Evolutionary conservation across 2,888 invertebrate genomes (phyloP).

Genomic region (Oithona nana): DNA sequence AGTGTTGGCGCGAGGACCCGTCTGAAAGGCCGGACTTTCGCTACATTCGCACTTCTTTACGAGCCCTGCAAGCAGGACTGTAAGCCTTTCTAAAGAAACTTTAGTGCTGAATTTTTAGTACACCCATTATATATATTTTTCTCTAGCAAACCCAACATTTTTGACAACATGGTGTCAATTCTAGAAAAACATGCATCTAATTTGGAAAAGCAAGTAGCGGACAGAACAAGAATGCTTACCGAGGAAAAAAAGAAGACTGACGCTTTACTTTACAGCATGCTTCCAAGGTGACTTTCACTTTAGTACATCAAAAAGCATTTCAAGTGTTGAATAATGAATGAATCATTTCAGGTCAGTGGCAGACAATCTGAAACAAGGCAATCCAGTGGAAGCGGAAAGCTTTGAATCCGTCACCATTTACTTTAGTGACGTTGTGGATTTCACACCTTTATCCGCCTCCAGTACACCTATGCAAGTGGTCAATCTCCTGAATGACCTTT

Average conservation of each 20-base stretch:
- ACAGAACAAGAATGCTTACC: slow-evolving; percentile 73
- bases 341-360: background rate
- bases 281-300: slow-evolving; percentile 39
- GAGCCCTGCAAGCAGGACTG: background rate
- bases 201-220: slow-evolving; percentile 77
- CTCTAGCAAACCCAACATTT: slow-evolving; percentile 72
- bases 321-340: background rate
- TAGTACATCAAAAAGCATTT: too few species aligned
- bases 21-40: slow-evolving; percentile 30
- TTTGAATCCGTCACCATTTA: slow-evolving; percentile 83
- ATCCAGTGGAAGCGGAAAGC: slow-evolving; percentile 66
- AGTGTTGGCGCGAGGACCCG: slow-evolving; percentile 33
- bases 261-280: slow-evolving; percentile 65
- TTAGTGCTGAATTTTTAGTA: too few species aligned
- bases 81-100: too few species aligned
- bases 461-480: slow-evolving; percentile 62
- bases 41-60: background rate
- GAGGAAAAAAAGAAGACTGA: slow-evolving; percentile 96
- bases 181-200: slow-evolving; percentile 95
- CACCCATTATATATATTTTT: too few species aligned
- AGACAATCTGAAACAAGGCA: slow-evolving; percentile 36
- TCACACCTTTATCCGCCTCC: slow-evolving; percentile 77
- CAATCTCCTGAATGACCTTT: slow-evolving; percentile 36
- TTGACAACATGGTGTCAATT: slow-evolving; percentile 94
- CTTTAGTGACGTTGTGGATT: slow-evolving; percentile 85